These are phyloP conservation scores for Sturnus vulgaris DNA, from an alignment of 2,113 vertebrate species.

Conservation along the genomic window DNA sequence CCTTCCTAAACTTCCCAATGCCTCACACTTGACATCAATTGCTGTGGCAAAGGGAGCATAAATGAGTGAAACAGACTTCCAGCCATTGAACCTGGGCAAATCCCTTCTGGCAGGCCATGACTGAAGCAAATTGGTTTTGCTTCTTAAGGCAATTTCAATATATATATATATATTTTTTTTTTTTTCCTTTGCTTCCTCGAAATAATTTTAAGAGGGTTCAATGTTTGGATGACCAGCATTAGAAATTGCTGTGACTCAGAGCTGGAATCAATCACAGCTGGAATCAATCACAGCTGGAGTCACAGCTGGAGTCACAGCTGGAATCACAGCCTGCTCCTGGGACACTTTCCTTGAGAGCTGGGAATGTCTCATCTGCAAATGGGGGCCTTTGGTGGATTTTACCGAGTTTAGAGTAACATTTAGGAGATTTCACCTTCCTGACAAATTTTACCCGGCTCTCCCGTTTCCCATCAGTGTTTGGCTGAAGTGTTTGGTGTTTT, in stretches of 20 bases:
- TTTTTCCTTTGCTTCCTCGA: background rate
- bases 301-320: background rate
- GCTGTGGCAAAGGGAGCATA: background rate
- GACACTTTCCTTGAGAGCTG: background rate
- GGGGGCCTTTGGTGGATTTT: background rate
- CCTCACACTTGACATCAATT: conserved; percentile 35
- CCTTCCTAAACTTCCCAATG: conserved; percentile 29
- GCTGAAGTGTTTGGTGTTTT: background rate
- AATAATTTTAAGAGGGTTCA: background rate
- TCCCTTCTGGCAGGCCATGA: background rate
- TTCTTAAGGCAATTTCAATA: background rate
- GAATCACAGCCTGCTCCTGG: background rate
- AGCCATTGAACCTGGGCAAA: background rate
- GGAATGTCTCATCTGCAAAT: background rate
- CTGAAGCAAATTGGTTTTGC: background rate
- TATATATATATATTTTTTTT: background rate
- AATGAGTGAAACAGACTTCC: background rate
- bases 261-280: background rate
- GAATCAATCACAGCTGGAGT: background rate
- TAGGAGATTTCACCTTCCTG: background rate
- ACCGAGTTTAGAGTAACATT: background rate
- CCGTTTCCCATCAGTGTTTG: rapidly evolving
- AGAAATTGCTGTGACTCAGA: background rate
- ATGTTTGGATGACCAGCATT: background rate
- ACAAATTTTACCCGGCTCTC: rapidly evolving